Percentiles rank a stretch among this genome's conserved stretches.
Conservation (phyloP, 2,113 vertebrate species). For the Indicator maculatus region DNA sequence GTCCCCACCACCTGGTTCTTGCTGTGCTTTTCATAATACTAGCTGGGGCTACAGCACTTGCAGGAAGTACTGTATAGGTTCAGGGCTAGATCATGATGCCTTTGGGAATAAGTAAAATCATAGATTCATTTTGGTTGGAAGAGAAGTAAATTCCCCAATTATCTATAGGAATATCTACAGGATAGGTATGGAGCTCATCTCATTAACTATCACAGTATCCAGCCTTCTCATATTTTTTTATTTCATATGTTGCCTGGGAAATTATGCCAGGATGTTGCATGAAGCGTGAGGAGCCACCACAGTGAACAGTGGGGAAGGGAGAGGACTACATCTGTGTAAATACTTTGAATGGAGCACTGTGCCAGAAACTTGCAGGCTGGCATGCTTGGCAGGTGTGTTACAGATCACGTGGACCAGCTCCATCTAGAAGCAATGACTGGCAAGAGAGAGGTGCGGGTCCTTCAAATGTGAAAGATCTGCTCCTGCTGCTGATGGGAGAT, state of each 20-base stretch:
- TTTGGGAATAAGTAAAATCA: neutral
- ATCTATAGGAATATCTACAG: neutral
- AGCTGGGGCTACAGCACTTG: neutral
- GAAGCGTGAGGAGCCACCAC: neutral
- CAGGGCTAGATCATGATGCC: neutral
- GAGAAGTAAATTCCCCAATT: neutral
- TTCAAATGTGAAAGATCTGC: neutral
- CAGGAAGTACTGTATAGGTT: neutral
- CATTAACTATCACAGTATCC: rapidly evolving
- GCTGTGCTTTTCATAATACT: neutral
- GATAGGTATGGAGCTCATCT: neutral
- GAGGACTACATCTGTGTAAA: neutral
- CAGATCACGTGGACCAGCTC: neutral
- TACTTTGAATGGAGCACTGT: neutral
- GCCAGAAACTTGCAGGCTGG: neutral
- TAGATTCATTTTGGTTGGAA: too few species aligned
- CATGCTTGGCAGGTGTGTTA: neutral
- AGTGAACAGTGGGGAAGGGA: neutral
- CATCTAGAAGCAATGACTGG: neutral
- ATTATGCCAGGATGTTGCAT: neutral
- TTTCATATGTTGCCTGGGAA: neutral
- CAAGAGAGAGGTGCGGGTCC: neutral
- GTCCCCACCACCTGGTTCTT: neutral
- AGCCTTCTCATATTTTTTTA: neutral
- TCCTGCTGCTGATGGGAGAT: neutral